A percentile compares a stretch with the other conserved stretches of the same genome.
These are phyloP conservation scores for Drosophila nigrodunni DNA, from an alignment of 1,140 invertebrate species.

Conservation along the genomic window DNA sequence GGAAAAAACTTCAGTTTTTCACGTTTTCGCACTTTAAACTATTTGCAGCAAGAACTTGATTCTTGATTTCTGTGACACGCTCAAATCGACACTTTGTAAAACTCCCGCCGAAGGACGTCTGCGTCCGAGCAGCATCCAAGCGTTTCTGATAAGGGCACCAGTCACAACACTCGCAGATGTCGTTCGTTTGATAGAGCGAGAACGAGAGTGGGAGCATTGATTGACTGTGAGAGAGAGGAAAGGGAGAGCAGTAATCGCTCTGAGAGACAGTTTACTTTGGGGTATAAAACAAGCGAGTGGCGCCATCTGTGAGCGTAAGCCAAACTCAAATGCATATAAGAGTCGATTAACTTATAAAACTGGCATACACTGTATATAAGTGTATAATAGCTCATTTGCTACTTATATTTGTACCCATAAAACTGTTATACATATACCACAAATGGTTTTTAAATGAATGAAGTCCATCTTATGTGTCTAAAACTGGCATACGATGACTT, in stretches of 20 bases:
- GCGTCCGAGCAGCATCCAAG: constrained; percentile 73
- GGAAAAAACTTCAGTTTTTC: constrained; percentile 36
- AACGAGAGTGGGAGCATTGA: not conserved
- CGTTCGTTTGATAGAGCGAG: not conserved
- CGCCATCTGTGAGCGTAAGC: constrained; percentile 2
- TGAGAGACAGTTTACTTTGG: not conserved
- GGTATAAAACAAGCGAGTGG: not conserved
- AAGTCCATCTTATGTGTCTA: not conserved
- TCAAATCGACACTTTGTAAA: constrained; percentile 1
- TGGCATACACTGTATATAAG: not conserved
- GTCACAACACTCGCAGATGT: constrained; percentile 20
- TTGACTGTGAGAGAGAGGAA: not conserved
- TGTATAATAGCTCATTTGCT: not conserved
- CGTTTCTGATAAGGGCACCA: constrained; percentile 73
- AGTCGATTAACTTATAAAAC: not conserved
- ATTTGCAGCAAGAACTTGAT: constrained; percentile 27
- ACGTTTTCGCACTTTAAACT: constrained; percentile 50
- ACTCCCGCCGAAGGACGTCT: constrained; percentile 52
- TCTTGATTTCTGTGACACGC: not conserved
- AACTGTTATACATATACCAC: not conserved
- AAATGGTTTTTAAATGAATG: not conserved
- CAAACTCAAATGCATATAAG: not conserved
- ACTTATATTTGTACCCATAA: not conserved
- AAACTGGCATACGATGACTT: too few species aligned
- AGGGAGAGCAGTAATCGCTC: not conserved